A percentile compares a stretch with the other conserved stretches of the same genome.
Conservation (phyloP, 2,113 vertebrate species). For the Ophiodon elongatus region DNA sequence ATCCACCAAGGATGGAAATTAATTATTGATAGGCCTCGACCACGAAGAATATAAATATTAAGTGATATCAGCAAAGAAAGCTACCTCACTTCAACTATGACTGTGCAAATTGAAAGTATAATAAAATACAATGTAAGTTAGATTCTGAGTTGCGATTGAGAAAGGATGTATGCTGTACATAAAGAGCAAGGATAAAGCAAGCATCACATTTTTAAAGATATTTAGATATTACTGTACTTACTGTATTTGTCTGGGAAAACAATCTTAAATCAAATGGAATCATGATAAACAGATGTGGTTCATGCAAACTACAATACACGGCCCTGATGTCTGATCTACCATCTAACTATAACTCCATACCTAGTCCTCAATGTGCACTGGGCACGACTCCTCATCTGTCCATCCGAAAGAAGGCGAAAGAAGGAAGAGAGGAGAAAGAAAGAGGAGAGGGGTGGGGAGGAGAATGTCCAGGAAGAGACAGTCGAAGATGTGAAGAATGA, state of each 20-base stretch:
- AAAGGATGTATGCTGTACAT: not conserved
- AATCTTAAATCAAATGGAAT: not conserved
- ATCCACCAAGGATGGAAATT: not conserved
- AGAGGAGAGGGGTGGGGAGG: slow-evolving; percentile 9
- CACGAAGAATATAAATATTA: slow-evolving; percentile 7
- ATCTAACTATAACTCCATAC: slow-evolving; percentile 83
- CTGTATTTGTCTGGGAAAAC: not conserved
- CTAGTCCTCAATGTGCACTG: slow-evolving; percentile 96
- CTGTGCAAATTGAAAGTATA: not conserved
- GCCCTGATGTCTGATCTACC: slow-evolving; percentile 38
- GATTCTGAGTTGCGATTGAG: not conserved
- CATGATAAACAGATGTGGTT: not conserved
- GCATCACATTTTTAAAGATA: not conserved
- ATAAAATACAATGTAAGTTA: not conserved
- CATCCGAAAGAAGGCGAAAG: slow-evolving; percentile 82
- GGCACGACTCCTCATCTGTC: slow-evolving; percentile 95
- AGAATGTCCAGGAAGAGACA: slow-evolving; percentile 59
- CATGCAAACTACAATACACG: not conserved
- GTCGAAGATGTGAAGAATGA: slow-evolving; percentile 57
- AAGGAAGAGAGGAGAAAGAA: slow-evolving; percentile 41
- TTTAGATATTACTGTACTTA: not conserved
- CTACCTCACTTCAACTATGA: not conserved
- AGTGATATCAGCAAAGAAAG: not conserved
- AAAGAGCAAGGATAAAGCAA: not conserved
- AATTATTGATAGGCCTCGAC: slow-evolving; percentile 8